A percentile compares a stretch with the other conserved stretches of the same genome.
Evolutionary conservation across 2,113 vertebrate species (phyloP).

Genomic region (Asarcornis scutulata): DNA sequence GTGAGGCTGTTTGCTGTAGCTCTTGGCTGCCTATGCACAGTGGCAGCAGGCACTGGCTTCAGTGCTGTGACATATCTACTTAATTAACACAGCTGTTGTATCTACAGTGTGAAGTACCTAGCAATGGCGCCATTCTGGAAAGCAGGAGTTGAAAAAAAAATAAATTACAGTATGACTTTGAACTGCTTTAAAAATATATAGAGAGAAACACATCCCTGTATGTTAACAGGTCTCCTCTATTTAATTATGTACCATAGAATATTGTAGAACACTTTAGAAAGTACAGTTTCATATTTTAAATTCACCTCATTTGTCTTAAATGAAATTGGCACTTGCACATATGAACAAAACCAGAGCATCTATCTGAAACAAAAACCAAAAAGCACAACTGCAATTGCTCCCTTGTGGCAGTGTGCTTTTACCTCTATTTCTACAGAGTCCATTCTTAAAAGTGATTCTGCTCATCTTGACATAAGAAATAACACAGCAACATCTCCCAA

Average conservation of each 20-base stretch:
- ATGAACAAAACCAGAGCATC: neutral
- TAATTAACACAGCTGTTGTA: conserved; percentile 79
- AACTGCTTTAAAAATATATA: conserved; percentile 8
- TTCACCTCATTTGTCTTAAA: neutral
- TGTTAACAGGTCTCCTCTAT: neutral
- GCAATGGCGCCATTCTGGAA: conserved; percentile 24
- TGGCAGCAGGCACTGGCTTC: conserved; percentile 64
- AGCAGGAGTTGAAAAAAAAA: conserved; percentile 37
- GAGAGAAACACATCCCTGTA: neutral
- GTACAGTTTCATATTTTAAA: neutral
- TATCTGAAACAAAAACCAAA: neutral
- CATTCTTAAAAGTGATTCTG: neutral
- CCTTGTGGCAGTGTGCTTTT: neutral
- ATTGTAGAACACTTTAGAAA: neutral
- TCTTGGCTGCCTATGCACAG: conserved; percentile 49
- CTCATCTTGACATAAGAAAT: neutral
- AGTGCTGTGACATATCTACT: conserved; percentile 78
- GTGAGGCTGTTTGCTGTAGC: neutral
- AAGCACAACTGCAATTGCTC: neutral
- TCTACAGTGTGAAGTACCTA: conserved; percentile 54
- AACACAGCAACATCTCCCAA: neutral
- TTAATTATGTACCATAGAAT: neutral
- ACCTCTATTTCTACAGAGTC: neutral
- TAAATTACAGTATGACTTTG: neutral
- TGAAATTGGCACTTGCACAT: neutral